These are phyloP conservation scores for Sarcophaga rosellei DNA, from an alignment of 2,888 invertebrate genomes.

Conservation along the genomic window DNA sequence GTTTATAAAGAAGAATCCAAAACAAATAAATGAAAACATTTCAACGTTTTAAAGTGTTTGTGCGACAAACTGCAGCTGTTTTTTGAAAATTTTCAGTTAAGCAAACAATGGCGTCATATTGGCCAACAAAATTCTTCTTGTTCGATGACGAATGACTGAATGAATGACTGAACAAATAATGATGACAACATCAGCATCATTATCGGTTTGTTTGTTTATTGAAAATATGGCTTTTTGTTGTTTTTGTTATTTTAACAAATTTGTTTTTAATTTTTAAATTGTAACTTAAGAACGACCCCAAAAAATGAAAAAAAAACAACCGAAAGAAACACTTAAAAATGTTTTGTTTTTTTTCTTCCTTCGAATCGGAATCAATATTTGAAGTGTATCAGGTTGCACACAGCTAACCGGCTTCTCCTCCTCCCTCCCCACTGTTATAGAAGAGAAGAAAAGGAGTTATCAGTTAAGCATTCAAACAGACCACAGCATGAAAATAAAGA, in stretches of 20 bases:
- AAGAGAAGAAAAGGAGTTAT: conserved; percentile 3
- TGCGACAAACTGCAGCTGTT: conserved; percentile 64
- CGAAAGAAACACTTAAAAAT: no score
- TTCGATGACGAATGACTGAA: no score
- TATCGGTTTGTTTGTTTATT: conserved; percentile 50
- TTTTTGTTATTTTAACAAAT: conserved; percentile 65
- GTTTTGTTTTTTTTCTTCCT: no score
- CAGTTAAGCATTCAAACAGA: no score
- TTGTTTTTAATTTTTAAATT: conserved; percentile 59
- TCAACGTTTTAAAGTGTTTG: conserved; percentile 39
- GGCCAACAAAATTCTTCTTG: conserved; percentile 18
- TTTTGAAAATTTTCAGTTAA: background rate
- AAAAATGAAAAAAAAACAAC: no score
- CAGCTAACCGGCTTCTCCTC: no score
- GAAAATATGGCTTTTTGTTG: conserved; percentile 15
- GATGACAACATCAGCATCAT: conserved; percentile 33
- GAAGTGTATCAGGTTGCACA: conserved; percentile 69
- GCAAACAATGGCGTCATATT: conserved; percentile 62
- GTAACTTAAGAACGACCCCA: conserved; percentile 35
- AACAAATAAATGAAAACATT: conserved; percentile 36
- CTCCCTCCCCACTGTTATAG: background rate
- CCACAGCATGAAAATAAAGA: no score
- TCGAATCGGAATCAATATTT: conserved; percentile 65
- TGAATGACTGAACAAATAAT: background rate
- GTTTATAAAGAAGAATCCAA: conserved; percentile 27